phyloP scores from a whole-genome alignment of 2,888 invertebrate genomes.

The Watsonalla cultraria region DNA sequence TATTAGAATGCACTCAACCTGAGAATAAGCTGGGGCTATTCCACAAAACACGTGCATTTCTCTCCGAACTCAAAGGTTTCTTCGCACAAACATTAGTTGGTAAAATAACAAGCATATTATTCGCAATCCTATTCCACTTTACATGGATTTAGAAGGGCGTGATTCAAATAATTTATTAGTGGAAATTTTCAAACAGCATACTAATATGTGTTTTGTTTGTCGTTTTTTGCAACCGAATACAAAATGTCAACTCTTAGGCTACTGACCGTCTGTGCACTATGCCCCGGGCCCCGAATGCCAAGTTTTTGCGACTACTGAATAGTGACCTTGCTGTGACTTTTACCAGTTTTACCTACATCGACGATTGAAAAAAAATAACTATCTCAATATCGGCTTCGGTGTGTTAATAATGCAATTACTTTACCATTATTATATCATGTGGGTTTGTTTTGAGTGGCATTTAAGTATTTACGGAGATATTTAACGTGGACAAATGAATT shows the following conservation, averaged over 20 bases:
- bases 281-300: slow-evolving; percentile 24
- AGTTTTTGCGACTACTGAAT: slow-evolving; percentile 28
- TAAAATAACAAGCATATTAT: too few species aligned
- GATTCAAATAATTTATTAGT: too few species aligned
- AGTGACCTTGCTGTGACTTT: slow-evolving; percentile 44
- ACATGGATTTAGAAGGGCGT: too few species aligned
- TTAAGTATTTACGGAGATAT: background rate
- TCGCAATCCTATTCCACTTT: too few species aligned
- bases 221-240: slow-evolving; percentile 1
- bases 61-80: too few species aligned
- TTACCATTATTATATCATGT: slow-evolving; percentile 26
- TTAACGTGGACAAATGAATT: too few species aligned
- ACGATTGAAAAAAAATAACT: slow-evolving; percentile 34
- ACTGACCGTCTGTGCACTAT: slow-evolving; percentile 19
- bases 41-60: too few species aligned
- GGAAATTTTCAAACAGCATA: background rate
- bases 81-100: too few species aligned
- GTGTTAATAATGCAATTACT: slow-evolving; percentile 37
- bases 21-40: too few species aligned
- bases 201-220: background rate
- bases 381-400: slow-evolving; percentile 28
- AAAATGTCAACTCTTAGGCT: slow-evolving; percentile 10
- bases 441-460: background rate
- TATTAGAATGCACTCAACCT: too few species aligned
- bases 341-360: slow-evolving; percentile 39